phyloP scores from a whole-genome alignment of 2,888 invertebrate species.

The Choreutis nemorana region DNA sequence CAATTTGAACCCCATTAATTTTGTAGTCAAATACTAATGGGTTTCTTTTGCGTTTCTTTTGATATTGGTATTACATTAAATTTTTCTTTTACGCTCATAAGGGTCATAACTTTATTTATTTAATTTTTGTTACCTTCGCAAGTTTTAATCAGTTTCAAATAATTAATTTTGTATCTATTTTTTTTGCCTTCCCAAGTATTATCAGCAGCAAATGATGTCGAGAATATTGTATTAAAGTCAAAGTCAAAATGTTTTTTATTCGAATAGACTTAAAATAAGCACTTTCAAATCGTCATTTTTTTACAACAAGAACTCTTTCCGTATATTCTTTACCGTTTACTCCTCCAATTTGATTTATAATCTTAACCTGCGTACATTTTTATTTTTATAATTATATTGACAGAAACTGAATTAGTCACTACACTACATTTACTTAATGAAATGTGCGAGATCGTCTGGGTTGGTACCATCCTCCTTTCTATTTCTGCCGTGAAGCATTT shows the following conservation, averaged over 20 bases:
- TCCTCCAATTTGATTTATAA: not conserved
- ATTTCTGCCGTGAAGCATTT: too few relatives aligned
- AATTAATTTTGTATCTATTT: not conserved
- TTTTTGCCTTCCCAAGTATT: not conserved
- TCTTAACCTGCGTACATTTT: not conserved
- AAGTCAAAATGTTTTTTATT: too few relatives aligned
- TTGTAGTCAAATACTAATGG: too few relatives aligned
- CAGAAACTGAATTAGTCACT: not conserved
- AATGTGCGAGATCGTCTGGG: too few relatives aligned
- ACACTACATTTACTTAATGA: too few relatives aligned
- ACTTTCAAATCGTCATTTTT: too few relatives aligned
- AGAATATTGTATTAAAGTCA: not conserved
- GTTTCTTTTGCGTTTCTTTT: too few relatives aligned
- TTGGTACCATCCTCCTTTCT: too few relatives aligned
- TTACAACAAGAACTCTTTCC: not conserved
- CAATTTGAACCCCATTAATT: too few relatives aligned
- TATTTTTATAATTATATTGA: not conserved
- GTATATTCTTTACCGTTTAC: not conserved
- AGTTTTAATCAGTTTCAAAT: not conserved
- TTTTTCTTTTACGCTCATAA: not conserved
- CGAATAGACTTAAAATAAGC: too few relatives aligned
- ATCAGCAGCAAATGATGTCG: not conserved
- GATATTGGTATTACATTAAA: not conserved
- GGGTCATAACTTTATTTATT: not conserved
- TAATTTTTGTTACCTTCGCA: not conserved